phyloP scores from a whole-genome alignment of 2,888 invertebrate genomes.

The Fragum sueziense region DNA sequence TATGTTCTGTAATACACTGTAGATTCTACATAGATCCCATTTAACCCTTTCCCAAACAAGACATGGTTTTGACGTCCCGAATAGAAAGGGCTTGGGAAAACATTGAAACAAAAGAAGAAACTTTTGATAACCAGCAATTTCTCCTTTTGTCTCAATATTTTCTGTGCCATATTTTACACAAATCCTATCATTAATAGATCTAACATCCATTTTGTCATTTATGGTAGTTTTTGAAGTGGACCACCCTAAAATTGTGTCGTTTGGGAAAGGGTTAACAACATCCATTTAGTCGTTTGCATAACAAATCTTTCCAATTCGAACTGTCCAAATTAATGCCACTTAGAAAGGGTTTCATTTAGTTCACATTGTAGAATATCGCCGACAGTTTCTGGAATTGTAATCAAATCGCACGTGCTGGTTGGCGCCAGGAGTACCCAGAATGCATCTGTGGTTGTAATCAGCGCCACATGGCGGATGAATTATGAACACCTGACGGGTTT shows the following conservation, averaged over 20 bases:
- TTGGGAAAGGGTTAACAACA: too few species aligned
- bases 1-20: not conserved
- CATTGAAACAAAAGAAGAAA: too few species aligned
- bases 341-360: not conserved
- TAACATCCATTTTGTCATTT: too few species aligned
- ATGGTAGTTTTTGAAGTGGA: too few species aligned
- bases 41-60: too few species aligned
- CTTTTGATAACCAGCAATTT: too few species aligned
- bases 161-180: too few species aligned
- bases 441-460: slow-evolving; percentile 40
- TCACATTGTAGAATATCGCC: slow-evolving; percentile 4
- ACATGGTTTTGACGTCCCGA: too few species aligned
- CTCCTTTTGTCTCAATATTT: too few species aligned
- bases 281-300: not conserved
- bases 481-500: slow-evolving; percentile 51
- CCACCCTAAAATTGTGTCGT: too few species aligned
- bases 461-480: slow-evolving; percentile 35
- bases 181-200: too few species aligned
- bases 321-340: not conserved
- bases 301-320: not conserved
- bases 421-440: slow-evolving; percentile 45
- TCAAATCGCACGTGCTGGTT: slow-evolving; percentile 28
- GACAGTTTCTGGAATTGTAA: slow-evolving; percentile 29
- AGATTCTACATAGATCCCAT: not conserved
- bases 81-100: too few species aligned